A percentile compares a stretch with the other conserved stretches of the same genome.
These are phyloP conservation scores for Cygnus atratus DNA, from an alignment of 2,113 vertebrate species.

Conservation along the genomic window DNA sequence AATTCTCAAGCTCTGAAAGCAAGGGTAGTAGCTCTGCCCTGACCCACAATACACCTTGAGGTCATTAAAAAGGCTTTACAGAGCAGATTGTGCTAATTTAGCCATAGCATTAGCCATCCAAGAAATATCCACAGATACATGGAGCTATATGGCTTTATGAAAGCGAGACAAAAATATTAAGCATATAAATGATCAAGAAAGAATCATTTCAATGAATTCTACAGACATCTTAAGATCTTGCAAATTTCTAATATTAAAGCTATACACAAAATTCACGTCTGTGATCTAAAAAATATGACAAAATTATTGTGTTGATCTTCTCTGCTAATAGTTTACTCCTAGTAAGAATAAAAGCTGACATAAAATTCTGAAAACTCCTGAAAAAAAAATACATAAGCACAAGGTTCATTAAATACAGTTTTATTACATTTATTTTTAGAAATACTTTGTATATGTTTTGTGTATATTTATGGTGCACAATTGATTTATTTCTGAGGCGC, in stretches of 20 bases:
- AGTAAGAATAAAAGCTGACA: background rate
- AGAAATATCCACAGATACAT: background rate
- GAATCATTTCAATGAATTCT: background rate
- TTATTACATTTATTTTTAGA: background rate
- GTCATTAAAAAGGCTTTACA: background rate
- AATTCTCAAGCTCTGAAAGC: background rate
- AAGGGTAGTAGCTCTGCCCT: background rate
- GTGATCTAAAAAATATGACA: background rate
- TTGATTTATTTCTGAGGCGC: background rate
- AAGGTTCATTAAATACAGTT: background rate
- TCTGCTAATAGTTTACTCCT: background rate
- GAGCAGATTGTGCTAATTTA: background rate
- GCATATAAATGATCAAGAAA: background rate
- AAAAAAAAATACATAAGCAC: background rate
- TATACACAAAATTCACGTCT: background rate
- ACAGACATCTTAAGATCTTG: background rate
- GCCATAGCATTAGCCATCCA: background rate
- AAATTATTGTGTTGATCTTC: background rate
- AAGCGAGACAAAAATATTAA: background rate
- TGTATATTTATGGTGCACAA: background rate
- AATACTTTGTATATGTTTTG: background rate
- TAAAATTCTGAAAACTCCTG: background rate
- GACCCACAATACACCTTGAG: background rate
- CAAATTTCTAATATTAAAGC: background rate
- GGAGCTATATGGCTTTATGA: background rate